Conservation (phyloP, 1,140 invertebrate species). For the Eriosoma lanigerum region DNA sequence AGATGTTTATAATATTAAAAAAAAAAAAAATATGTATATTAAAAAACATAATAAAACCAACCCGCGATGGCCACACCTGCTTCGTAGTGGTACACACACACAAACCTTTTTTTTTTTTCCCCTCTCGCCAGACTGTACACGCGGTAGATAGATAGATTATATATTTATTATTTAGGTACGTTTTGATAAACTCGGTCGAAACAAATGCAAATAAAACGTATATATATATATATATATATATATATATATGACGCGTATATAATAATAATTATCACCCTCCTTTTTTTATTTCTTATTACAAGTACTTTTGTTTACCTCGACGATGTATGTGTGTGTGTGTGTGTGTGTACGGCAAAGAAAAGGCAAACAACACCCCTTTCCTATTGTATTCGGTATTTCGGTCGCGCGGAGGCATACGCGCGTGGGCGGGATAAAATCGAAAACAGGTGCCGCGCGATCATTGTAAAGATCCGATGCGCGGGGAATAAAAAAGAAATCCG, state of each 20-base stretch:
- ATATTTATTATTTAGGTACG: background rate
- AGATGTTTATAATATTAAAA: no score
- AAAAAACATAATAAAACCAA: slow-evolving; percentile 7
- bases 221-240: no score
- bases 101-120: background rate
- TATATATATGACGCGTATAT: no score
- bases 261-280: slow-evolving; percentile 37
- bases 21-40: no score
- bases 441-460: slow-evolving; percentile 46
- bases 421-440: slow-evolving; percentile 49
- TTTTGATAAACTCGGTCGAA: slow-evolving; percentile 40
- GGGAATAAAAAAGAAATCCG: slow-evolving; percentile 41
- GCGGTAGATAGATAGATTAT: background rate
- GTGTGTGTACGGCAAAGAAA: slow-evolving; percentile 31
- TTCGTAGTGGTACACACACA: background rate
- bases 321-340: background rate
- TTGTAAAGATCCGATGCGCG: slow-evolving; percentile 23
- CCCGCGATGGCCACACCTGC: slow-evolving; percentile 6
- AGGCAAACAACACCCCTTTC: slow-evolving; percentile 49
- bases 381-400: slow-evolving; percentile 15
- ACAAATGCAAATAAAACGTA: slow-evolving; percentile 42
- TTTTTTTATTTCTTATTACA: background rate
- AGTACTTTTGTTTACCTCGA: slow-evolving; percentile 34
- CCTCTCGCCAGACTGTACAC: background rate
- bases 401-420: slow-evolving; percentile 6